Conservation (phyloP, 2,888 invertebrate genomes). For the Thyatira batis region DNA sequence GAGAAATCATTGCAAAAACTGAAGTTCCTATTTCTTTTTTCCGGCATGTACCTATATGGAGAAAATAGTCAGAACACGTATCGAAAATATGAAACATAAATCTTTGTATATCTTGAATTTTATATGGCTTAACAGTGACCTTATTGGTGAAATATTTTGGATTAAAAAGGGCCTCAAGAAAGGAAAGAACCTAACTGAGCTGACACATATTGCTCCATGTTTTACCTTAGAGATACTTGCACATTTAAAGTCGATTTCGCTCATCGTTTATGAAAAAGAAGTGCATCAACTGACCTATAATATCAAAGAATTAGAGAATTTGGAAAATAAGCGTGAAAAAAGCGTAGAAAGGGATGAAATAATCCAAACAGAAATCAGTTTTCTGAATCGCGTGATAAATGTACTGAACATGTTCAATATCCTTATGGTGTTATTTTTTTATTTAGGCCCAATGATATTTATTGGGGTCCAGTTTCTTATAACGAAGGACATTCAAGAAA, state of each 20-base stretch:
- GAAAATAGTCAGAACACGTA: background rate
- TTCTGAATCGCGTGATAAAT: conserved; percentile 11
- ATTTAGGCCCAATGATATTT: conserved; percentile 19
- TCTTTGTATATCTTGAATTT: conserved; percentile 10
- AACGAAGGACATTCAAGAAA: conserved; percentile 13
- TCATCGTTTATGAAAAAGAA: conserved; percentile 6
- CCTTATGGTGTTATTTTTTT: conserved; percentile 21
- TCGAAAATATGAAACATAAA: background rate
- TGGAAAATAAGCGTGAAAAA: background rate
- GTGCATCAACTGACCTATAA: conserved; percentile 5
- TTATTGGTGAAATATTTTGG: conserved; percentile 10
- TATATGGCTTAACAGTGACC: conserved; percentile 13
- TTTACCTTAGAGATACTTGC: conserved; percentile 6
- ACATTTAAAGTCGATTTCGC: conserved; percentile 9
- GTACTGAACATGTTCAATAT: conserved; percentile 11
- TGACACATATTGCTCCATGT: conserved; percentile 19
- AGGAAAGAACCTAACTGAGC: conserved; percentile 17
- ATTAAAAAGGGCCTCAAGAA: conserved; percentile 7
- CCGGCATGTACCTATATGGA: background rate
- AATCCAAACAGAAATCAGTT: background rate
- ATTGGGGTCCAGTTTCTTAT: conserved; percentile 22
- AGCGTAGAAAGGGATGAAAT: background rate
- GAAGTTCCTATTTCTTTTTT: background rate
- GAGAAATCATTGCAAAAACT: background rate
- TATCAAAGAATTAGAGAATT: conserved; percentile 1